Evolutionary conservation across 2,113 vertebrate genomes (phyloP).

Genomic region (Lethenteron camtschaticum): DNA sequence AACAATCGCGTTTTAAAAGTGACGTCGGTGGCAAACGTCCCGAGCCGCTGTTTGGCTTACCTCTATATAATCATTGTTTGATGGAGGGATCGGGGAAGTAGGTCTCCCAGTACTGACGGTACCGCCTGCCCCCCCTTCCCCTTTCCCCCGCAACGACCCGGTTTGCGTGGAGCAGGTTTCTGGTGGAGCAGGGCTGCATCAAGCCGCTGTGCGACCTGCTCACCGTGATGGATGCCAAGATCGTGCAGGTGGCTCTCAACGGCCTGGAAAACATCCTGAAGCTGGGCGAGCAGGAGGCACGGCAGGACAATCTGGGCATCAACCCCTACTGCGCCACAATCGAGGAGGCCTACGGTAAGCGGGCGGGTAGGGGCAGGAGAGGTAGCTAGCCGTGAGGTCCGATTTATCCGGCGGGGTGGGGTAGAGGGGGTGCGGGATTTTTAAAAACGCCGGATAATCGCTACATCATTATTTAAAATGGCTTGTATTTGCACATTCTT

Average conservation of each 20-base stretch:
- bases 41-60: too few species aligned
- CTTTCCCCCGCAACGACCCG: too few species aligned
- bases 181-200: slow-evolving; percentile 82
- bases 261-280: slow-evolving; percentile 86
- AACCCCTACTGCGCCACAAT: slow-evolving; percentile 89
- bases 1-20: too few species aligned
- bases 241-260: slow-evolving; percentile 82
- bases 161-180: slow-evolving; percentile 29
- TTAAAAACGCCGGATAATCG: background rate
- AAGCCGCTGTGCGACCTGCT: slow-evolving; percentile 91
- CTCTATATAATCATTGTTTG: too few species aligned
- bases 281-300: slow-evolving; percentile 78
- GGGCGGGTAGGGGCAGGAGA: background rate
- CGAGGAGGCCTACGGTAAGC: slow-evolving; percentile 79
- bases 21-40: too few species aligned
- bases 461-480: background rate
- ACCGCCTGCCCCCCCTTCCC: too few species aligned
- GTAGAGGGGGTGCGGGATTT: background rate
- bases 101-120: too few species aligned
- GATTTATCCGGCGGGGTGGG: too few species aligned
- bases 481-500: background rate
- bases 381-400: too few species aligned
- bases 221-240: slow-evolving; percentile 93
- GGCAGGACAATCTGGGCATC: slow-evolving; percentile 52
- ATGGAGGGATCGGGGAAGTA: too few species aligned